Evolutionary conservation across 2,113 vertebrate genomes (phyloP), one percentile per base, ranked within the genome.

Genomic region (Colius striatus): DNA sequence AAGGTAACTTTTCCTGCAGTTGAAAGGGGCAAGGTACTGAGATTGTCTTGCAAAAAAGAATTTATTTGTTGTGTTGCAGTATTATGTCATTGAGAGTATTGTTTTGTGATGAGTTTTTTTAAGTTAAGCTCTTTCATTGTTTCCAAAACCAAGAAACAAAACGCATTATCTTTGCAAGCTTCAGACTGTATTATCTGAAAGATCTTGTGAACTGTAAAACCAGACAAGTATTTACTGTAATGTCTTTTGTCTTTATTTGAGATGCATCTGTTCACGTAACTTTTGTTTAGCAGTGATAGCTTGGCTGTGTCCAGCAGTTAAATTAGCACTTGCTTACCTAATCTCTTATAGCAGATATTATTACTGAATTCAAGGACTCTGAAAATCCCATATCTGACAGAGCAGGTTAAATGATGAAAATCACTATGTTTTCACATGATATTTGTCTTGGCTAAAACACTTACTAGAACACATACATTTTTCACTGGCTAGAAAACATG

Each of bases 251-350:
- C 43, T 97, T 94, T 65, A 5, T 50, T 68, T 90, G 68, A 91
- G 45, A 63, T 5, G 1, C 51, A 58, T 65, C 63, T 84, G 47
- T 88, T 91, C 58, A 78, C 78, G 65, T 87, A 93, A 87, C 14
- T 84, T 45, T 73, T 86, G 41, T 93, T 92, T 87, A 76, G 70
- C 14, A 30, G 55, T 53, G 80, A 13, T 93, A 93, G 10, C 9
- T 76, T 95, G 95, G 95, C 84, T 94, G 63, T 80, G 75, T 92
- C 96, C 96, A 97, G 80, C 5, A 86, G 23, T 93, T 97, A 97
- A 98, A 98, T 97, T 97, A 96, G 68, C 23, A 70, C 67, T 94
- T 90, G 30, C 91, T 97, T 96, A 68, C 90, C 75, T 97, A 94
- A 96, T 93, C 67, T 96, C 84, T 90, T 97, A 83, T 73, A 97